These are phyloP conservation scores for Hyles lineata DNA, from an alignment of 2,888 invertebrate genomes.

Conservation along the genomic window DNA sequence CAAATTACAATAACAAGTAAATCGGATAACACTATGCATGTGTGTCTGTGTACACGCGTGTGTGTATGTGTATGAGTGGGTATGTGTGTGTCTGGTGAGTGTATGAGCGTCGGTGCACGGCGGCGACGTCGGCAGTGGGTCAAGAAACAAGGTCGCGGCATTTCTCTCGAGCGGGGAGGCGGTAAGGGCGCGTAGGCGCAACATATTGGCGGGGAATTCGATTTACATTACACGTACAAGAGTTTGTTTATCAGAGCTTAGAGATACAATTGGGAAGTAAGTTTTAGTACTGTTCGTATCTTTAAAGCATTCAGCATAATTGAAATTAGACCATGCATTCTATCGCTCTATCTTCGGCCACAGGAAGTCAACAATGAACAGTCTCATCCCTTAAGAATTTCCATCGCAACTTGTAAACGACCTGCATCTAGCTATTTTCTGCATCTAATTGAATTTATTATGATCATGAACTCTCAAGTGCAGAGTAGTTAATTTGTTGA, in stretches of 20 bases:
- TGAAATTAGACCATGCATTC: too few species aligned
- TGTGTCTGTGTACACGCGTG: neutral
- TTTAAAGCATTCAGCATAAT: too few species aligned
- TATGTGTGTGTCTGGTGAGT: conserved; percentile 41
- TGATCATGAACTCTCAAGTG: too few species aligned
- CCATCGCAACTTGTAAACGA: too few species aligned
- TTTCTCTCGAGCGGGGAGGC: conserved; percentile 66
- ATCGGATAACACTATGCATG: conserved; percentile 6
- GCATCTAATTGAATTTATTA: too few species aligned
- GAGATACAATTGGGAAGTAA: too few species aligned
- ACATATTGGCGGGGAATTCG: conserved; percentile 13
- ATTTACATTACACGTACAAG: conserved; percentile 8
- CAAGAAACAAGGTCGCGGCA: conserved; percentile 82
- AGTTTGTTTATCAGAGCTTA: neutral
- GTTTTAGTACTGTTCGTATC: too few species aligned
- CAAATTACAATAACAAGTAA: conserved; percentile 20
- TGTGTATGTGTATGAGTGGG: conserved; percentile 21
- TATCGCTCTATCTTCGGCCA: too few species aligned
- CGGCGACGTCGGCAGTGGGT: conserved; percentile 82
- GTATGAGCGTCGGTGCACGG: conserved; percentile 65
- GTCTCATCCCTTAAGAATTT: too few species aligned
- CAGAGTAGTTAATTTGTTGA: too few species aligned
- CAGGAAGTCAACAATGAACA: too few species aligned
- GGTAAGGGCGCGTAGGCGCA: conserved; percentile 53
- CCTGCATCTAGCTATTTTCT: too few species aligned